phyloP scores from a whole-genome alignment of 1,140 invertebrate genomes.

The Bombus waltoni region DNA sequence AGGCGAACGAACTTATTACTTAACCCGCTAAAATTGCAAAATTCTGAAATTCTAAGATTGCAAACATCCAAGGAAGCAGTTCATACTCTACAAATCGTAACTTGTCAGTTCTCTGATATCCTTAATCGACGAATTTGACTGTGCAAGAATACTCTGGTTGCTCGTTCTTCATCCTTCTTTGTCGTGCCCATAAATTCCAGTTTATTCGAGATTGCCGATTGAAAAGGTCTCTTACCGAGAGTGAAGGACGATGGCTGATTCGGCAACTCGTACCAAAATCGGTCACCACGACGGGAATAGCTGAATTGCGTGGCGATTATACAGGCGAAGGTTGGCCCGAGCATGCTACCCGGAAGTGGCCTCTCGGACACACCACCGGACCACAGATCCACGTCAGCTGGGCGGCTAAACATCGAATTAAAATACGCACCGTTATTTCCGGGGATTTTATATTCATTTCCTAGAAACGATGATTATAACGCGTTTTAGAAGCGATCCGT shows the following conservation, averaged over 20 bases:
- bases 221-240: slow-evolving; percentile 81
- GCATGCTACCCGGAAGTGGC: slow-evolving; percentile 92
- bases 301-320: slow-evolving; percentile 98
- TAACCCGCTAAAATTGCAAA: no score
- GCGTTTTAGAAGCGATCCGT: neutral
- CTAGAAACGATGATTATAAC: neutral
- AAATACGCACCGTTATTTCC: slow-evolving; percentile 41
- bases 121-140: neutral
- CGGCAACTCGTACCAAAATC: slow-evolving; percentile 98
- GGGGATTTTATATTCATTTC: slow-evolving; percentile 15
- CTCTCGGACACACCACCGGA: slow-evolving; percentile 96
- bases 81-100: neutral
- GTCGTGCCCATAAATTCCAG: neutral
- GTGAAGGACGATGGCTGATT: slow-evolving; percentile 96
- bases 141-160: neutral
- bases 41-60: neutral
- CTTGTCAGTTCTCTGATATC: no score
- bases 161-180: neutral
- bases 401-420: slow-evolving; percentile 85
- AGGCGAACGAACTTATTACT: no score
- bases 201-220: slow-evolving; percentile 37
- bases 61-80: neutral
- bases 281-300: slow-evolving; percentile 94
- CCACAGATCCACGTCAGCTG: slow-evolving; percentile 95
- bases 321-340: slow-evolving; percentile 97